Conservation (phyloP, 1,140 invertebrate species). For the Drosophila mauritiana region DNA sequence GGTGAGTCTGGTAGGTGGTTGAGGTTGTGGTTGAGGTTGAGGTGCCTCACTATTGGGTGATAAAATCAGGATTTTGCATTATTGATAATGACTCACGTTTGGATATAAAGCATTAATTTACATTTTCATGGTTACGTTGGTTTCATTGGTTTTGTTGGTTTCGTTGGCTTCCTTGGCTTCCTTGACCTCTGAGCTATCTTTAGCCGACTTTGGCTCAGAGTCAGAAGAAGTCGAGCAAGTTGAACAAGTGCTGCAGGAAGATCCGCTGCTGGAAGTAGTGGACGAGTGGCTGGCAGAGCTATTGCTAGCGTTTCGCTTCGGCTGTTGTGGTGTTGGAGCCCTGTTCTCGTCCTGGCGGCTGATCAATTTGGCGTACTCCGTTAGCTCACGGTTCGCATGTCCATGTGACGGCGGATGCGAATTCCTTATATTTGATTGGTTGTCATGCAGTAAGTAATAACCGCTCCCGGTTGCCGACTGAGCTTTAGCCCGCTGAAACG, state of each 20-base stretch:
- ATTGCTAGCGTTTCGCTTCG: not conserved
- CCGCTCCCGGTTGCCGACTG: not conserved
- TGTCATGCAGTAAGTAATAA: not conserved
- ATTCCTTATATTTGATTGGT: not conserved
- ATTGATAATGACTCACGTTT: too few relatives aligned
- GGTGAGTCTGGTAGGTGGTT: not conserved
- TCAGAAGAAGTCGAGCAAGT: not conserved
- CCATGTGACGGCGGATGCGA: not conserved
- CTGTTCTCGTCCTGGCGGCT: not conserved
- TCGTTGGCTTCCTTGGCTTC: too few relatives aligned
- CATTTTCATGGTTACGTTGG: too few relatives aligned
- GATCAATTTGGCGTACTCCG: conserved; percentile 25
- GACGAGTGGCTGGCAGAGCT: conserved; percentile 15
- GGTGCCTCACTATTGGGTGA: not conserved
- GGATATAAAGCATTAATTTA: too few relatives aligned
- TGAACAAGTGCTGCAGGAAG: too few relatives aligned
- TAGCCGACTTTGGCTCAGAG: not conserved
- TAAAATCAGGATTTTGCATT: not conserved
- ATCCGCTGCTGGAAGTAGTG: not conserved
- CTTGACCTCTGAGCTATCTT: too few relatives aligned
- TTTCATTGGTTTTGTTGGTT: too few relatives aligned
- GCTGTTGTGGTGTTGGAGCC: not conserved
- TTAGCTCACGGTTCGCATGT: not conserved
- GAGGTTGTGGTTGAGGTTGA: too few relatives aligned
- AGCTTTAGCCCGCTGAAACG: not conserved